These are phyloP conservation scores for Micromesistius poutassou DNA, from an alignment of 2,797 vertebrate species.

Conservation along the genomic window DNA sequence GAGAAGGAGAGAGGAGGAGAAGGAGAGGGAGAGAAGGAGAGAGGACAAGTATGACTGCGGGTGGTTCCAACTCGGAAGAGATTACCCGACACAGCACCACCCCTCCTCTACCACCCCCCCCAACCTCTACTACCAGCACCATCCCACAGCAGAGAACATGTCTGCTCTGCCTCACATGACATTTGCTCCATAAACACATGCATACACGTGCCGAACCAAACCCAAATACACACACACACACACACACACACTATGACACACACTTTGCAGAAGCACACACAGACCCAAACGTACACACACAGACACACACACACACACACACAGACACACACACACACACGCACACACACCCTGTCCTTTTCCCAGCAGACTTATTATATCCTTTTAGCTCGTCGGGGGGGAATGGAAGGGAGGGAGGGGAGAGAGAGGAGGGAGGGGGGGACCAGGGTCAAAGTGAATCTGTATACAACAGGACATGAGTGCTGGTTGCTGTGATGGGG, in stretches of 20 bases:
- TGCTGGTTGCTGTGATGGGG: background rate
- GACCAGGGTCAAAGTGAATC: background rate
- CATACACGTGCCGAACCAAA: background rate
- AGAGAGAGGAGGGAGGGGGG: background rate
- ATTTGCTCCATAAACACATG: background rate
- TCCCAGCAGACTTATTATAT: slow-evolving; percentile 2
- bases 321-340: background rate
- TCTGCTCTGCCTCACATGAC: slow-evolving; percentile 1
- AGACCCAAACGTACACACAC: background rate
- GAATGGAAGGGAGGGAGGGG: background rate
- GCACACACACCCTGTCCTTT: slow-evolving; percentile 1
- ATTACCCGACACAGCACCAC: background rate
- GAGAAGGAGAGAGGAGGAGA: background rate
- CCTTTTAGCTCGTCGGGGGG: background rate
- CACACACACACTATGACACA: background rate
- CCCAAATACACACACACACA: background rate
- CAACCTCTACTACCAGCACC: background rate
- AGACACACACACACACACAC: background rate
- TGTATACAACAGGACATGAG: slow-evolving; percentile 5
- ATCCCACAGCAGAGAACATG: background rate
- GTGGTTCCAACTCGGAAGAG: background rate
- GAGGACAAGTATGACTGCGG: background rate
- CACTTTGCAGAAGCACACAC: background rate
- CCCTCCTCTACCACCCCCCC: background rate
- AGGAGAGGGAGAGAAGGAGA: background rate